Conservation (phyloP, 2,888 invertebrate genomes). For the Calliscelio sp. region DNA sequence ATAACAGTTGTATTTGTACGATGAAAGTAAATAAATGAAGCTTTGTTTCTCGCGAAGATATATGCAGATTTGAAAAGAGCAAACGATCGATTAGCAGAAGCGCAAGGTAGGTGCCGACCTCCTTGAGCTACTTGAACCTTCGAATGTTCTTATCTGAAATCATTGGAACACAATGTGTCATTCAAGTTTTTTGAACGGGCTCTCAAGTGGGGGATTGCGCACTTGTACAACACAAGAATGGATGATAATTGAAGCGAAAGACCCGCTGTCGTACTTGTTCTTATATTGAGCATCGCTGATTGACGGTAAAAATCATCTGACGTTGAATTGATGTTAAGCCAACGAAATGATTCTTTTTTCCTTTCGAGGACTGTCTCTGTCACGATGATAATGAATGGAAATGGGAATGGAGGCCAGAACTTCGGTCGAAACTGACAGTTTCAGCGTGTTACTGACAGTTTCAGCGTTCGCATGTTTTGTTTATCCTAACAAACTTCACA, state of each 20-base stretch:
- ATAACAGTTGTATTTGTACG: too few relatives aligned
- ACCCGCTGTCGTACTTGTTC: constrained; percentile 42
- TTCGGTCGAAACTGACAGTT: constrained; percentile 40
- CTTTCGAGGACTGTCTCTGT: constrained; percentile 56
- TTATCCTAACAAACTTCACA: constrained; percentile 64
- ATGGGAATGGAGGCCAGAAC: constrained; percentile 52
- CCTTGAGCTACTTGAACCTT: not conserved
- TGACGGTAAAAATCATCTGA: constrained; percentile 66
- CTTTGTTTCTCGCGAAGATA: not conserved
- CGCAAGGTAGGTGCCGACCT: constrained; percentile 43
- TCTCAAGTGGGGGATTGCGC: constrained; percentile 34
- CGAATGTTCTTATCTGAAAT: constrained; percentile 26
- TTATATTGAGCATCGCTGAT: constrained; percentile 50
- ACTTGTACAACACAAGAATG: constrained; percentile 21
- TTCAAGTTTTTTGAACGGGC: constrained; percentile 45
- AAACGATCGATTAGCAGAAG: constrained; percentile 21
- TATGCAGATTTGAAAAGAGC: too few relatives aligned
- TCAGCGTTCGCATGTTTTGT: constrained; percentile 59
- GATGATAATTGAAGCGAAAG: constrained; percentile 56
- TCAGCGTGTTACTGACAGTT: constrained; percentile 68
- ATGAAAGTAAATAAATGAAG: too few relatives aligned
- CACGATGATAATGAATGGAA: constrained; percentile 65
- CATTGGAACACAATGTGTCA: constrained; percentile 50
- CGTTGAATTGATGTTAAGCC: constrained; percentile 67
- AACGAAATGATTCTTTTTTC: constrained; percentile 57